Evolutionary conservation across 2,113 vertebrate species (phyloP).

Genomic region (Myrmecobius fasciatus): DNA sequence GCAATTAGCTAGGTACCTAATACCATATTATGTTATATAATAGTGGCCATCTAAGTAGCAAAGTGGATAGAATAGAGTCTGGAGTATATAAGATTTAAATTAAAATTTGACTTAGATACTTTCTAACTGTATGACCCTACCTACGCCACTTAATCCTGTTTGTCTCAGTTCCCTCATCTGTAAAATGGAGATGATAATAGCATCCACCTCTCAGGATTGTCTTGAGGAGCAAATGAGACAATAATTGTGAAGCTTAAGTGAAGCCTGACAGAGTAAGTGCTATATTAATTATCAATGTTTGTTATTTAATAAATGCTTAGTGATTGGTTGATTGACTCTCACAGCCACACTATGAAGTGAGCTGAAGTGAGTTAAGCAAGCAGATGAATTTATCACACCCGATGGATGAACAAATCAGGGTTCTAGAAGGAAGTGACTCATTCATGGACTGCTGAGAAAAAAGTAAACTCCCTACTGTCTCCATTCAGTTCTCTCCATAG

Average conservation of each 20-base stretch:
- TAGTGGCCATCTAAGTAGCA: background rate
- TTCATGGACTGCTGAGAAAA: too few species aligned
- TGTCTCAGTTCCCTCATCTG: background rate
- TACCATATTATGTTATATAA: background rate
- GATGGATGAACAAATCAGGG: background rate
- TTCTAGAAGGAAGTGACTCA: background rate
- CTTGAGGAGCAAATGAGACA: background rate
- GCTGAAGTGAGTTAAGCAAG: background rate
- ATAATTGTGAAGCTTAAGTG: background rate
- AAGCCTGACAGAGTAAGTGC: background rate
- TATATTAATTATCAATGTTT: background rate
- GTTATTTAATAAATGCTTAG: background rate
- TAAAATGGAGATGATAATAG: background rate
- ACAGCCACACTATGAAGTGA: background rate
- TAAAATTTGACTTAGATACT: background rate
- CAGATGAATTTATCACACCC: background rate
- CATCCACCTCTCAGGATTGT: background rate
- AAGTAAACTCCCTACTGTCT: too few species aligned
- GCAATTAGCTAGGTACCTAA: background rate
- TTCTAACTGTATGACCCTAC: background rate
- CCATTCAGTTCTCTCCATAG: too few species aligned
- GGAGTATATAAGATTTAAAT: background rate
- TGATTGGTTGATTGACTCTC: background rate
- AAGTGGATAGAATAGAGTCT: background rate
- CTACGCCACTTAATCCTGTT: background rate